Conservation (phyloP, 2,888 invertebrate genomes). For the Ceriagrion tenellum region DNA sequence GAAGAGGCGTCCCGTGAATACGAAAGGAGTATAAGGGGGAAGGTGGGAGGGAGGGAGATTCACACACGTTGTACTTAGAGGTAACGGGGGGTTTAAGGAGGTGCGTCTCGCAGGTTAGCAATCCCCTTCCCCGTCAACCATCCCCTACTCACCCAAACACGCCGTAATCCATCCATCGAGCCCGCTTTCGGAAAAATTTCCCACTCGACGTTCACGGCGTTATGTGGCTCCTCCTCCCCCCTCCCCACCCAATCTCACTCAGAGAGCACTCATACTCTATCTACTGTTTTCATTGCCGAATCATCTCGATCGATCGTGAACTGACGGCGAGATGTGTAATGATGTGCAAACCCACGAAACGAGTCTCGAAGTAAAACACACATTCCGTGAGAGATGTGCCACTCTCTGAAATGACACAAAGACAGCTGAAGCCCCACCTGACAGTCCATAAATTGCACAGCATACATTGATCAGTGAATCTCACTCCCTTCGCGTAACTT, state of each 20-base stretch:
- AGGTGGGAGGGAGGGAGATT: neutral
- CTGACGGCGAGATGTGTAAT: neutral
- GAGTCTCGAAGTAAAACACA: constrained; percentile 2
- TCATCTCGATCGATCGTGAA: neutral
- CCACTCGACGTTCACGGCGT: neutral
- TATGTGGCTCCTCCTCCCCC: neutral
- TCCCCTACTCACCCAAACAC: neutral
- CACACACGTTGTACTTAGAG: neutral
- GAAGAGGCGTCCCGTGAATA: constrained; percentile 4
- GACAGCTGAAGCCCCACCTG: neutral
- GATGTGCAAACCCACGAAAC: neutral
- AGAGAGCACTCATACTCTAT: neutral
- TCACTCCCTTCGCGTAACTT: no score
- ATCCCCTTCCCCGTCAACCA: neutral
- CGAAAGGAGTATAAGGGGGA: neutral
- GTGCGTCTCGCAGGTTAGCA: neutral
- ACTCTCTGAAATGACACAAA: neutral
- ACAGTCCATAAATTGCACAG: no score
- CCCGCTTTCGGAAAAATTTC: neutral
- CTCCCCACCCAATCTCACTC: neutral
- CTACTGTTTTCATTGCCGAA: neutral
- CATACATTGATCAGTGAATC: no score
- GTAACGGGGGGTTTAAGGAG: neutral
- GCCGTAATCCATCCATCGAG: neutral
- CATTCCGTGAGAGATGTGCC: neutral